These are phyloP conservation scores for Oasisia sp. DNA, from an alignment of 2,888 invertebrate genomes.

Conservation along the genomic window DNA sequence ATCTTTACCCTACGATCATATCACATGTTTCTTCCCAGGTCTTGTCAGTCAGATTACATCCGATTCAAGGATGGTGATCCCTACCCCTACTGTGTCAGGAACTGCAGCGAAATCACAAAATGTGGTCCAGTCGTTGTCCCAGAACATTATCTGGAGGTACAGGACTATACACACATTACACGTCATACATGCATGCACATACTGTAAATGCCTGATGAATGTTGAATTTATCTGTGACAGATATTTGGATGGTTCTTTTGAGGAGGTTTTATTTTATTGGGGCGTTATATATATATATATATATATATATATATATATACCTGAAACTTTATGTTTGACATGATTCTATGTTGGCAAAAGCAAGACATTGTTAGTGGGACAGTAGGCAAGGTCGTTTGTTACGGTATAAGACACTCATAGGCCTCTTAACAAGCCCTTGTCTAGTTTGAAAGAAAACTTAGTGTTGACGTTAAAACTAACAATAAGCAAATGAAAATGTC, in stretches of 20 bases:
- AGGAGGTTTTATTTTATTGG: not conserved
- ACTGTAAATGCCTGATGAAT: not conserved
- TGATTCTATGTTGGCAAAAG: not conserved
- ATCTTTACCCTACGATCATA: too few species aligned
- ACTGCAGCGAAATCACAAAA: slow-evolving; percentile 74
- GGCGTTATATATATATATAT: too few species aligned
- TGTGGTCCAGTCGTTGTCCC: slow-evolving; percentile 97
- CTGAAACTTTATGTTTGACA: not conserved
- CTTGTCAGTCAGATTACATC: slow-evolving; percentile 64
- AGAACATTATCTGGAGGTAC: slow-evolving; percentile 89
- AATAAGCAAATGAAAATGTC: too few species aligned
- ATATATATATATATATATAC: too few species aligned
- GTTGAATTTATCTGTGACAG: not conserved
- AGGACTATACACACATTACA: not conserved
- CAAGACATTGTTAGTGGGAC: not conserved
- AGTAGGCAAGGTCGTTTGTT: too few species aligned
- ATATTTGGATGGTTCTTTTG: not conserved
- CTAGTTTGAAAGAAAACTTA: too few species aligned
- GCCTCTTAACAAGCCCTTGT: too few species aligned
- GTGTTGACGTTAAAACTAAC: too few species aligned
- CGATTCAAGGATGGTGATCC: slow-evolving; percentile 79
- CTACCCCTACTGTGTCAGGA: slow-evolving; percentile 86
- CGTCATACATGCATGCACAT: not conserved
- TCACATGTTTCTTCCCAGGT: slow-evolving; percentile 43
- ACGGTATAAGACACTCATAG: too few species aligned